Base-by-base conservation (phyloP, 2,797 vertebrate genomes). In the Cirrhinus molitorella region DNA sequence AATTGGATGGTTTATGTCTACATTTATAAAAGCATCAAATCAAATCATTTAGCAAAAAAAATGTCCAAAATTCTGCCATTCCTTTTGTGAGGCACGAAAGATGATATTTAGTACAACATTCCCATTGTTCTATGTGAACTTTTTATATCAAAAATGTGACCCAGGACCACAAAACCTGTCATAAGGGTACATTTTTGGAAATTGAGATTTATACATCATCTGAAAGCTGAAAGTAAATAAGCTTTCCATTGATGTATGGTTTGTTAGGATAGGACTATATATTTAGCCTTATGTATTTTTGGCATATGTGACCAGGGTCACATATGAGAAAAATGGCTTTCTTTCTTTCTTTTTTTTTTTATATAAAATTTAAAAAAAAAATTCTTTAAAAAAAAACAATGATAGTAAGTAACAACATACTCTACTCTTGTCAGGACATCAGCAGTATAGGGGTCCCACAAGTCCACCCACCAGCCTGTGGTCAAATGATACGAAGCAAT, bases 361-460 rank as follows among this genome's bases (percentile, higher is more conserved):
- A 34, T 34, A 34, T 34, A 34, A 34, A 34, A 34, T 34, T 59
- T 40, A 11, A 21, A 51, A n/a, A 40, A 55, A 34, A 12, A 13
- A 43, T n/a, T n/a, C n/a, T 34, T 59, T 40, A 11, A 21, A 51
- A n/a, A 40, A 55, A 34, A 12, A 13, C n/a, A n/a, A n/a, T n/a
- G n/a, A n/a, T n/a, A n/a, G n/a, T n/a, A n/a, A n/a, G n/a, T n/a
- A n/a, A 43, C 7, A 37, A 90, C 94, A 78, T 93, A 99, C 98
- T 94, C 91, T 77, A 99, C 93, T 0, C 95, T 96, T 88, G 96
- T 92, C 91, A 99, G 95, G 82, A 95, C 95, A 90, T 97, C 96
- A 3, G 97, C 97, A 0, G 97, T 99, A 93, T 98, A 98, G 19
- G 98, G 98, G 91, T 99, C 98, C 98, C 98, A 99, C 88, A 99